These are phyloP conservation scores for Melanotaenia nigrans DNA, from an alignment of 2,797 vertebrate genomes.

Conservation along the genomic window DNA sequence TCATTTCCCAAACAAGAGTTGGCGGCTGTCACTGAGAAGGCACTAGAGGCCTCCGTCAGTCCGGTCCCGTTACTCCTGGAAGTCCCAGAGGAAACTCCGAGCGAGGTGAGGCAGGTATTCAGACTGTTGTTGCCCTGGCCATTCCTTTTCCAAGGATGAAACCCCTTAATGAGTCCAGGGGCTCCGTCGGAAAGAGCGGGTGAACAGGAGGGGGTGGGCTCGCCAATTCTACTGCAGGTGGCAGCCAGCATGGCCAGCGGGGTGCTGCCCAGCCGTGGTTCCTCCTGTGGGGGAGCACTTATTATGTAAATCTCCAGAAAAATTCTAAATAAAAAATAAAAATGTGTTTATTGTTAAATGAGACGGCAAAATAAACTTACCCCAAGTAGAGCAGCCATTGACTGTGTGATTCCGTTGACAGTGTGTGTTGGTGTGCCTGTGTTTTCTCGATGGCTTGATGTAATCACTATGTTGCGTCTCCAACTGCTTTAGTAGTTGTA, in stretches of 20 bases:
- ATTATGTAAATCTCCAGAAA: background rate
- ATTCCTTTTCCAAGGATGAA: constrained; percentile 91
- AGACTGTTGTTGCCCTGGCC: constrained; percentile 82
- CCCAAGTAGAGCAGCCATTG: constrained; percentile 97
- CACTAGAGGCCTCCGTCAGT: constrained; percentile 86
- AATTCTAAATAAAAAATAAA: background rate
- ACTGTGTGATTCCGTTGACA: constrained; percentile 12
- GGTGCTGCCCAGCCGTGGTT: constrained; percentile 92
- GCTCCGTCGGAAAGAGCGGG: constrained; percentile 86
- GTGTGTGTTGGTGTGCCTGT: constrained; percentile 6
- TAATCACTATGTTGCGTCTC: constrained; percentile 49
- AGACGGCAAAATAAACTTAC: constrained; percentile 82
- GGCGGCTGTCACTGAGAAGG: constrained; percentile 88
- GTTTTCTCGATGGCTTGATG: constrained; percentile 11
- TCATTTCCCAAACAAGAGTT: constrained; percentile 89
- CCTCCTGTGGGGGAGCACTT: constrained; percentile 84
- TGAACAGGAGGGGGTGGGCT: constrained; percentile 88
- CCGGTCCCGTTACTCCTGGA: constrained; percentile 70
- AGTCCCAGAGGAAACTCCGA: constrained; percentile 79
- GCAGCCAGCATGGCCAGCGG: constrained; percentile 96
- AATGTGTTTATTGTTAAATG: background rate
- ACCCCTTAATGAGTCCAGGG: constrained; percentile 89
- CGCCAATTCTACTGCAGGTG: constrained; percentile 95
- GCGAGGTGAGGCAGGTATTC: constrained; percentile 79
- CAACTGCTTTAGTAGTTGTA: constrained; percentile 87